phyloP scores from a whole-genome alignment of 2,888 invertebrate species.

The Druceiella hillmani region DNA sequence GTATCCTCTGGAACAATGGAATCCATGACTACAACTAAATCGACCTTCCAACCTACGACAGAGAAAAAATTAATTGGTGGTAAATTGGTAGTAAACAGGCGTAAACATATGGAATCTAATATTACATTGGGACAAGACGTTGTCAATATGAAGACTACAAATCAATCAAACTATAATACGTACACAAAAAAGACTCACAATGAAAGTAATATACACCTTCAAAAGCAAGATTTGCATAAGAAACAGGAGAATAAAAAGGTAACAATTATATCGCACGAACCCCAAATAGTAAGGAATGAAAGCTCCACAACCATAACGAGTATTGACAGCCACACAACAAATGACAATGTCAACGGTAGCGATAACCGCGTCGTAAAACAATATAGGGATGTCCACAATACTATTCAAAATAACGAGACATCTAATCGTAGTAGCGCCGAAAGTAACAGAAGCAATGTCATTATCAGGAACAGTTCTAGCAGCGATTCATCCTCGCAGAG shows the following conservation, averaged over 20 bases:
- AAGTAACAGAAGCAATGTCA: no score
- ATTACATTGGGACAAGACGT: conserved; percentile 56
- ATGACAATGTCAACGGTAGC: no score
- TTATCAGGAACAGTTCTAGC: no score
- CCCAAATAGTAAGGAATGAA: no score
- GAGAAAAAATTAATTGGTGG: conserved; percentile 51
- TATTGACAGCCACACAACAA: no score
- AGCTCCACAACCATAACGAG: no score
- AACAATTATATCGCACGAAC: background rate
- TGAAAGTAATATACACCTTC: conserved; percentile 27
- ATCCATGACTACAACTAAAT: conserved; percentile 47
- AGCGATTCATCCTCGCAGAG: no score
- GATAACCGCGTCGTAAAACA: no score
- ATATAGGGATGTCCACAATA: no score
- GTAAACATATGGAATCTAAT: conserved; percentile 62
- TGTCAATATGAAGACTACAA: conserved; percentile 49
- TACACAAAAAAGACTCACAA: conserved; percentile 36
- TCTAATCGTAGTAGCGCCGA: no score
- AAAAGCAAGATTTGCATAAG: conserved; percentile 28
- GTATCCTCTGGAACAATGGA: conserved; percentile 46
- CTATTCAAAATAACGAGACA: no score
- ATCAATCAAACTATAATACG: conserved; percentile 53
- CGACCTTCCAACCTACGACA: conserved; percentile 51
- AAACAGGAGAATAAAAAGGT: background rate
- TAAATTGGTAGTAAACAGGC: conserved; percentile 48